Base-by-base conservation (phyloP, 1,140 invertebrate genomes). In the Drosophila persimilis region DNA sequence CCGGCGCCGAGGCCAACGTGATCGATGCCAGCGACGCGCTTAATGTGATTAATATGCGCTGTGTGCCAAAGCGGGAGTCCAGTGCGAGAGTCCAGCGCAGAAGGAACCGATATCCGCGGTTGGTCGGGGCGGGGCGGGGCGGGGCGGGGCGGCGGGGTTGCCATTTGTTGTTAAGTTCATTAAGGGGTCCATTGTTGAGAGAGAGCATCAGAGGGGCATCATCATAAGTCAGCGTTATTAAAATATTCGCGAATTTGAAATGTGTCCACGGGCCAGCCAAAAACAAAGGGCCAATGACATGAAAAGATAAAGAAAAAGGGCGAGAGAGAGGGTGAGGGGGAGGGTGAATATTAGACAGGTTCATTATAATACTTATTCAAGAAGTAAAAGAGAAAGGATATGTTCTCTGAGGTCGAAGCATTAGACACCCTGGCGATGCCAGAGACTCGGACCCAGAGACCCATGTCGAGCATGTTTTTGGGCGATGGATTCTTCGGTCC, bases 31-130 rank as follows among this genome's bases (percentile, higher is more conserved):
- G 96, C 96, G 63, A 97, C 94, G 81, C 96, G 94, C 77, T 95
- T 94, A 91, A 98, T 97, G 93, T 98, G 96, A 94, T 98, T 97
- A 91, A 98, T 97, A 92, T 98, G 97, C 80, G 97, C 97, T 98
- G 74, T 76, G 54, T 56, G 46, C 45, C 57, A 22, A 43, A 44
- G 17, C 29, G 31, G 26, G 52, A 6, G 58, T 47, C 20, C 39
- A 24, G 41, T 73, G 62, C 57, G 64, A 24, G 26, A 3, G 31
- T 35, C 31, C 31, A 3, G 31, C 51, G 60, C 67, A 70, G 41
- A 58, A 69, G 79, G 64, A n/a, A n/a, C n/a, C n/a, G n/a, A 89
- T 80, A 75, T 77, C 44, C 55, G 73, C 24, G 70, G 54, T 43
- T 59, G 47, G 39, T 15, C 45, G 22, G 41, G 22, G 54, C 59